phyloP scores from a whole-genome alignment of 2,113 vertebrate species.

The Istiophorus platypterus region DNA sequence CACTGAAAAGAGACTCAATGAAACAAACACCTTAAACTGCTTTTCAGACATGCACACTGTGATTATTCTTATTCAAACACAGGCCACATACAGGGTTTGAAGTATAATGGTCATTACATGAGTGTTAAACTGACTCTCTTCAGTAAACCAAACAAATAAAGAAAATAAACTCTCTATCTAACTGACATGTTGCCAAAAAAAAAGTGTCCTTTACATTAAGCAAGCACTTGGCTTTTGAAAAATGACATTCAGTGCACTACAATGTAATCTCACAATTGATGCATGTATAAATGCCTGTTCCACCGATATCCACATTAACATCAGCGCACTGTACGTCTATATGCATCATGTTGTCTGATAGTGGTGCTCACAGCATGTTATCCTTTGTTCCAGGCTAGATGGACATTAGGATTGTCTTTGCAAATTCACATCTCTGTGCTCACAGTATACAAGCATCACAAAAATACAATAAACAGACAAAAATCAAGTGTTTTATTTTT shows the following conservation, averaged over 20 bases:
- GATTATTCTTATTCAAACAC: not conserved
- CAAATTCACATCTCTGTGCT: constrained; percentile 7
- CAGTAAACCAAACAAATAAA: not conserved
- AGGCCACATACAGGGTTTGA: constrained; percentile 24
- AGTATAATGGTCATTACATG: not conserved
- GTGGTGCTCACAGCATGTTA: not conserved
- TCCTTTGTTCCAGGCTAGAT: not conserved
- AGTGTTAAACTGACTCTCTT: not conserved
- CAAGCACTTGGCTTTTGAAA: constrained; percentile 1
- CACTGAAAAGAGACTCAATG: not conserved
- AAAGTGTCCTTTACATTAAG: not conserved
- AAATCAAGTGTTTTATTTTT: not conserved
- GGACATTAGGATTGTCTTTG: not conserved
- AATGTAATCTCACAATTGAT: constrained; percentile 17
- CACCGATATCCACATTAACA: constrained; percentile 9
- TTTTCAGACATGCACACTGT: constrained; percentile 25
- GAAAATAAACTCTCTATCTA: not conserved
- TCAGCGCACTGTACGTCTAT: constrained; percentile 1
- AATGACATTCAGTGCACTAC: constrained; percentile 21
- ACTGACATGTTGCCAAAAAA: constrained; percentile 28
- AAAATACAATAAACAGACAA: constrained; percentile 5
- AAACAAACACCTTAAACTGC: not conserved
- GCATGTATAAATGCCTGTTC: not conserved
- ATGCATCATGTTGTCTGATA: constrained; percentile 4
- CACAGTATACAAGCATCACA: not conserved